Percentiles rank a stretch among this genome's conserved stretches.
phyloP scores from a whole-genome alignment of 1,140 invertebrate species.

The Yoshiicerus persimilis region DNA sequence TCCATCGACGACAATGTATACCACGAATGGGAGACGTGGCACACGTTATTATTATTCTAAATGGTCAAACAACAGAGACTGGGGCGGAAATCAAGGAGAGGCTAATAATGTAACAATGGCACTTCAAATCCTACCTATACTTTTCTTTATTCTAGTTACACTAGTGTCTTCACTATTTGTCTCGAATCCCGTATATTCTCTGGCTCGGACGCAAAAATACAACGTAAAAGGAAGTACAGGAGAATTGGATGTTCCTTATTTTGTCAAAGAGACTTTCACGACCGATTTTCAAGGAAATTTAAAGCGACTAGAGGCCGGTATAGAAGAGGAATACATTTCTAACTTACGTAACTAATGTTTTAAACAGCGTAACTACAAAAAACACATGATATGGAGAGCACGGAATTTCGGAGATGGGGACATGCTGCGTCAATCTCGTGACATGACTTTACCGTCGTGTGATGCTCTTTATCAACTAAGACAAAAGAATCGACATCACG shows the following conservation, averaged over 20 bases:
- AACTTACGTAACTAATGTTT: constrained; percentile 86
- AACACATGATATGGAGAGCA: constrained; percentile 84
- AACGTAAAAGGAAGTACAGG: constrained; percentile 72
- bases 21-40: constrained; percentile 63
- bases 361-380: constrained; percentile 83
- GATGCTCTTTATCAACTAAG: constrained; percentile 64
- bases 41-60: constrained; percentile 47
- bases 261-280: constrained; percentile 94
- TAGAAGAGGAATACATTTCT: constrained; percentile 92
- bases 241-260: constrained; percentile 84
- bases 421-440: constrained; percentile 74
- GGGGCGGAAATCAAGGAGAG: constrained; percentile 50
- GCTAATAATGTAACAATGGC: constrained; percentile 69
- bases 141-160: constrained; percentile 86
- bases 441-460: constrained; percentile 84
- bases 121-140: constrained; percentile 84
- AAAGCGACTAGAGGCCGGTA: constrained; percentile 81
- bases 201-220: constrained; percentile 80
- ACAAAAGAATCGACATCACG: not conserved
- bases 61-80: constrained; percentile 32
- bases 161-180: constrained; percentile 93
- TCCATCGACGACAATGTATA: constrained; percentile 69
- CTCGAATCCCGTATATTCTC: constrained; percentile 88
- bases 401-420: constrained; percentile 76
- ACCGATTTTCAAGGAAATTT: constrained; percentile 89